Base-by-base conservation (phyloP, 2,113 vertebrate species). In the Syngnathus typhle region DNA sequence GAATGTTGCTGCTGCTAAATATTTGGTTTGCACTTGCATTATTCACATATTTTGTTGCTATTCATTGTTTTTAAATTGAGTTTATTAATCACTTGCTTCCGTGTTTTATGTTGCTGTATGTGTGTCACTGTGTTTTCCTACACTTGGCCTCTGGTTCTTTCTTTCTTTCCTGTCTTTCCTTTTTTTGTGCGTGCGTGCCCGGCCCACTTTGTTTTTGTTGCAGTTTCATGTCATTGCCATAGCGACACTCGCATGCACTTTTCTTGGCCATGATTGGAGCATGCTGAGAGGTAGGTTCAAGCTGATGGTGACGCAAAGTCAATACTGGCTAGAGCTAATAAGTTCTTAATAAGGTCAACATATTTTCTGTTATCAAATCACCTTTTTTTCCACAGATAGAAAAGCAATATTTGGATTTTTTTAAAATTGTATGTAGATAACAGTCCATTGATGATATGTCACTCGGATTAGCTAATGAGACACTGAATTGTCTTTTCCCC, bases 221-320 rank as follows among this genome's bases (percentile, higher is more conserved):
- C 89, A 92, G 90, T 89, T 87, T 90, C 80, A 89, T 92, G 89
- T 91, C 83, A 86, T 92, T 91, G 87, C 89, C 87, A 87, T 91
- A 85, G 87, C 69, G 82, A 86, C 84, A 88, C 87, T 90, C 90
- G 79, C 90, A 89, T 92, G 89, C 88, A 86, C 84, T 86, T 88
- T 90, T 87, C 87, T 87, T 71, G 86, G 81, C 87, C 86, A 60
- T 81, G 85, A 88, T 84, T 86, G 88, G 89, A 92, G 74, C 82
- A 86, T 84, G 82, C 65, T 79, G 77, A 73, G 84, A 88, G 91
- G 91, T 92, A 88, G 87, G 91, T 90, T 56, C 68, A 80, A 69
- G 39, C 65, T 73, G 74, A 74, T 46, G 62, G 60, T 69, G 66
- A 75, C 72, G 75, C 63, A 72, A 74, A 63, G 58, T 59, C 59